These are phyloP conservation scores for Himantopus leucocephalus DNA, from an alignment of 2,113 vertebrate genomes.

Conservation along the genomic window DNA sequence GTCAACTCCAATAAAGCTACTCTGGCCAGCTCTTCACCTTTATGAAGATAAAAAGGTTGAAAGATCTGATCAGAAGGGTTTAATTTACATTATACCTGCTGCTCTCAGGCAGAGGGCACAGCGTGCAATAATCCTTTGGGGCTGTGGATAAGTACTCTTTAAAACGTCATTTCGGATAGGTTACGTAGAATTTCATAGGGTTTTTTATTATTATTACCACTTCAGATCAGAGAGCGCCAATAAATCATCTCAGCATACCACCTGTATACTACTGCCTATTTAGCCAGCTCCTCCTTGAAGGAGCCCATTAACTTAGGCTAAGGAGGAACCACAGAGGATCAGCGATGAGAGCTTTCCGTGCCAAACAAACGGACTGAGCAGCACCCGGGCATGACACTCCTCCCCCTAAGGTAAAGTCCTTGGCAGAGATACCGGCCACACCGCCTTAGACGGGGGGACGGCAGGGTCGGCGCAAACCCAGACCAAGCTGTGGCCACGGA, in stretches of 20 bases:
- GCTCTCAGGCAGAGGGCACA: not conserved
- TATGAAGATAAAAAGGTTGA: not conserved
- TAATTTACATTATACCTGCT: not conserved
- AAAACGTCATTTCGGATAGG: not conserved
- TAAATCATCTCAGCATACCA: not conserved
- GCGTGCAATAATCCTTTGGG: not conserved
- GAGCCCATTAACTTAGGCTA: not conserved
- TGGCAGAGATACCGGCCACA: no score
- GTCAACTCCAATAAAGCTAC: not conserved
- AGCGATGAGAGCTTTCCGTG: not conserved
- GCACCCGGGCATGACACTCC: not conserved
- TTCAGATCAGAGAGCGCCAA: not conserved
- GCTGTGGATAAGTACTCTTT: not conserved
- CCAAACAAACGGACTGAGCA: not conserved
- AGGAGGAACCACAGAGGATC: not conserved
- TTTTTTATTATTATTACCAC: not conserved
- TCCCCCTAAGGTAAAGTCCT: not conserved
- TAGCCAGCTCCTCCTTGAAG: not conserved
- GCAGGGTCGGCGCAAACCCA: not conserved
- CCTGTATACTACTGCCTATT: not conserved
- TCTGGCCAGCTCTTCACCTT: not conserved
- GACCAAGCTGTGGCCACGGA: not conserved
- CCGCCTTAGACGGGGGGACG: fast-evolving
- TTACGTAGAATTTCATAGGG: not conserved
- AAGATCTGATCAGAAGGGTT: not conserved